These are phyloP conservation scores for Egretta garzetta DNA, from an alignment of 2,113 vertebrate genomes.

Conservation along the genomic window DNA sequence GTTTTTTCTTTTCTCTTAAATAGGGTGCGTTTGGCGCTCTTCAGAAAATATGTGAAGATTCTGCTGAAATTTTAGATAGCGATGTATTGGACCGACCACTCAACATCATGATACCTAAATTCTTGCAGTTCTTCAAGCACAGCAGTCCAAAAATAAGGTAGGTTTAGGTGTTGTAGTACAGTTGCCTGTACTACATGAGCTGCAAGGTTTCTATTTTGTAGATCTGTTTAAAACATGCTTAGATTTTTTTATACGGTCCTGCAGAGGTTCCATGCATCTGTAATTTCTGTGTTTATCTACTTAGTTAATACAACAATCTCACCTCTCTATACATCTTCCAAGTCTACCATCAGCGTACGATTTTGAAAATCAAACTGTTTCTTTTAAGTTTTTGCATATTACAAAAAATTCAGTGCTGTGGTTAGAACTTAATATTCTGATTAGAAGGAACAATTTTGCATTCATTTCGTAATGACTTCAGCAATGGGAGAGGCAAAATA, in stretches of 20 bases:
- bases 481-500: not conserved
- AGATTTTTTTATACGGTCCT: not conserved
- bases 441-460: not conserved
- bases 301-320: not conserved
- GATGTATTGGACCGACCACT: slow-evolving; percentile 94
- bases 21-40: slow-evolving; percentile 96
- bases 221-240: not conserved
- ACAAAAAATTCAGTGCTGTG: not conserved
- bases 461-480: not conserved
- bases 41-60: slow-evolving; percentile 99
- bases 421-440: not conserved
- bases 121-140: slow-evolving; percentile 97
- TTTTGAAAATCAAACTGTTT: not conserved
- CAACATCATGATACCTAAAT: slow-evolving; percentile 98
- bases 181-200: not conserved
- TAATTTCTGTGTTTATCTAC: not conserved
- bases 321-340: not conserved
- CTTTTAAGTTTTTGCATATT: not conserved
- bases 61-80: slow-evolving; percentile 96
- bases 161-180: not conserved
- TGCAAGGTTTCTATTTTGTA: not conserved
- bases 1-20: not conserved
- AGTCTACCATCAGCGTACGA: not conserved
- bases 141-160: slow-evolving; percentile 97
- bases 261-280: not conserved